phyloP scores from a whole-genome alignment of 2,113 vertebrate genomes.

The Labeo catla region DNA sequence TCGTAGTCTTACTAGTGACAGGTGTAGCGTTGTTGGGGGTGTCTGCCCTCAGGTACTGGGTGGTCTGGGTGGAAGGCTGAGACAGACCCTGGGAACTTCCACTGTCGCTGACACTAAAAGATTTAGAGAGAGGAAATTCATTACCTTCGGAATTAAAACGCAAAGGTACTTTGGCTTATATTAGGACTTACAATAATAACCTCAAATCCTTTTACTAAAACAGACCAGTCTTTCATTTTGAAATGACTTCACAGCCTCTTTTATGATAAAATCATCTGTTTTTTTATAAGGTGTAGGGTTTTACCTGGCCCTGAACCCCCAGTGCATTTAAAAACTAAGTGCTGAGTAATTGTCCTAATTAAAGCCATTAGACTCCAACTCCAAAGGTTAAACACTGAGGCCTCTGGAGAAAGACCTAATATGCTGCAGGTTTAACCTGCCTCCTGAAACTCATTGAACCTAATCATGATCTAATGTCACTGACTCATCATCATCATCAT shows the following conservation, averaged over 20 bases:
- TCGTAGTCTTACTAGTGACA: slow-evolving; percentile 91
- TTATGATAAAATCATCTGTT: background rate
- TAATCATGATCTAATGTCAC: slow-evolving; percentile 31
- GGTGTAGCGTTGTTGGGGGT: slow-evolving; percentile 96
- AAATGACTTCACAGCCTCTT: background rate
- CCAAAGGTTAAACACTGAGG: slow-evolving; percentile 28
- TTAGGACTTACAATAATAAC: background rate
- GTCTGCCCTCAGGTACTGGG: slow-evolving; percentile 96
- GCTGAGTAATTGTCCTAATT: slow-evolving; percentile 50
- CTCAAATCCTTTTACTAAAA: background rate
- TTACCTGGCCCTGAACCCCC: background rate
- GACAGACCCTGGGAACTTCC: slow-evolving; percentile 96
- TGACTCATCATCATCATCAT: background rate
- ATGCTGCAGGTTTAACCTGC: slow-evolving; percentile 4
- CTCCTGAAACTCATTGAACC: slow-evolving; percentile 35
- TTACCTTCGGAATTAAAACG: background rate
- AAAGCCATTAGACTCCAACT: slow-evolving; percentile 32
- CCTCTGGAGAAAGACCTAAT: background rate
- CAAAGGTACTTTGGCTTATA: too few relatives aligned
- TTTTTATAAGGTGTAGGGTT: background rate
- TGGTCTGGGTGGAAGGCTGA: slow-evolving; percentile 97
- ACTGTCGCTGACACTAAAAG: slow-evolving; percentile 91
- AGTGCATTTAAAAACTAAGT: slow-evolving; percentile 26
- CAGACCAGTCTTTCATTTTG: background rate
- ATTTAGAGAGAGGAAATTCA: background rate